A percentile compares a stretch with the other conserved stretches of the same genome.
phyloP scores from a whole-genome alignment of 2,888 invertebrate species.

The Phytoseiulus persimilis region DNA sequence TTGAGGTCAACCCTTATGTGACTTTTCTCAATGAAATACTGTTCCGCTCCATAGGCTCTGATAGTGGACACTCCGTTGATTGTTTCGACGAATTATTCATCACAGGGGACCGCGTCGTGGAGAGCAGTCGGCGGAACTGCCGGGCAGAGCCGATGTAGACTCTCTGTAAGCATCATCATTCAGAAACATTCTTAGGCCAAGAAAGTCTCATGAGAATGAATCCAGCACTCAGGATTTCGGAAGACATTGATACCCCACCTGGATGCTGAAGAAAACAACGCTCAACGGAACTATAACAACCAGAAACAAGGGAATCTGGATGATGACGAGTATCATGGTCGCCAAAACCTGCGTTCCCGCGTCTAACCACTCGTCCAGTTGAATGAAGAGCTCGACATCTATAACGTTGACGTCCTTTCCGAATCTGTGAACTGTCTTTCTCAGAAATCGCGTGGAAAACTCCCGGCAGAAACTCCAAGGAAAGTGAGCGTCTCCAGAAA shows the following conservation, averaged over 20 bases:
- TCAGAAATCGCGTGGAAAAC: too few species aligned
- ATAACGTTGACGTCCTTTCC: constrained; percentile 39
- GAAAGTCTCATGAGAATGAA: neutral
- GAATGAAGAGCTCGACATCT: constrained; percentile 37
- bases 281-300: neutral
- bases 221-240: constrained; percentile 54
- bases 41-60: constrained; percentile 69
- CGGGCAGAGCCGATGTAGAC: constrained; percentile 38
- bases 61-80: constrained; percentile 61
- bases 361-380: constrained; percentile 37
- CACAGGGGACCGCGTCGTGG: constrained; percentile 39
- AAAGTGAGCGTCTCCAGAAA: neutral
- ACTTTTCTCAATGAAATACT: constrained; percentile 75
- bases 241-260: too few species aligned
- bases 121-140: constrained; percentile 39
- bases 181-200: too few species aligned
- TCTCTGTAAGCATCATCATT: neutral
- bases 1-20: constrained; percentile 81
- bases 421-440: constrained; percentile 24
- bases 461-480: too few species aligned
- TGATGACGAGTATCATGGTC: neutral
- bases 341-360: neutral
- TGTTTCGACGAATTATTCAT: constrained; percentile 37
- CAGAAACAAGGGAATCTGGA: constrained; percentile 32
- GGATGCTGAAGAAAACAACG: constrained; percentile 47